These are phyloP conservation scores for Polyommatus iphigenia DNA, from an alignment of 2,888 invertebrate species.

Conservation along the genomic window DNA sequence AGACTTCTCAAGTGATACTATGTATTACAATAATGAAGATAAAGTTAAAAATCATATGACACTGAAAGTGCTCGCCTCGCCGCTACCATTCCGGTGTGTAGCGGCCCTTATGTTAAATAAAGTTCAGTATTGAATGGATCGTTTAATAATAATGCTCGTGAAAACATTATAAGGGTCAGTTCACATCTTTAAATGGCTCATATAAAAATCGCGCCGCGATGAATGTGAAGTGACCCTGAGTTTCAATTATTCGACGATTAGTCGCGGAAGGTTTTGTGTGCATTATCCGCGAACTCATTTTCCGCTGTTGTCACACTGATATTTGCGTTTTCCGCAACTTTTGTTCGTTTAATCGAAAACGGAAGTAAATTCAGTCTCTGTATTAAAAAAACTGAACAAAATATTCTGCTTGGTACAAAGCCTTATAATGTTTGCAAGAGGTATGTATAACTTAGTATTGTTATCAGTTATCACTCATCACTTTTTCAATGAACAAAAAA, in stretches of 20 bases:
- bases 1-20: no score
- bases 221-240: constrained; percentile 18
- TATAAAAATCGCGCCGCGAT: neutral
- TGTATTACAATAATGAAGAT: no score
- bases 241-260: constrained; percentile 58
- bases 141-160: neutral
- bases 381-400: neutral
- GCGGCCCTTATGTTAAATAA: no score
- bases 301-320: constrained; percentile 37
- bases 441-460: no score
- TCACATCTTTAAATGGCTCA: neutral
- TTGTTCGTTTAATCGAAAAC: neutral
- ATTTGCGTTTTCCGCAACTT: constrained; percentile 15
- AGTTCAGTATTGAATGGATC: no score
- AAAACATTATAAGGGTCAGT: neutral
- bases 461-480: no score
- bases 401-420: neutral
- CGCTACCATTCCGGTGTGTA: no score
- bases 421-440: neutral
- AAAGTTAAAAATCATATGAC: no score
- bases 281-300: constrained; percentile 56
- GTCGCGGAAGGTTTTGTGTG: constrained; percentile 67
- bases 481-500: no score
- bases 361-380: neutral
- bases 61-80: no score